Conservation (phyloP, 2,113 vertebrate species). For the Mus pahari region DNA sequence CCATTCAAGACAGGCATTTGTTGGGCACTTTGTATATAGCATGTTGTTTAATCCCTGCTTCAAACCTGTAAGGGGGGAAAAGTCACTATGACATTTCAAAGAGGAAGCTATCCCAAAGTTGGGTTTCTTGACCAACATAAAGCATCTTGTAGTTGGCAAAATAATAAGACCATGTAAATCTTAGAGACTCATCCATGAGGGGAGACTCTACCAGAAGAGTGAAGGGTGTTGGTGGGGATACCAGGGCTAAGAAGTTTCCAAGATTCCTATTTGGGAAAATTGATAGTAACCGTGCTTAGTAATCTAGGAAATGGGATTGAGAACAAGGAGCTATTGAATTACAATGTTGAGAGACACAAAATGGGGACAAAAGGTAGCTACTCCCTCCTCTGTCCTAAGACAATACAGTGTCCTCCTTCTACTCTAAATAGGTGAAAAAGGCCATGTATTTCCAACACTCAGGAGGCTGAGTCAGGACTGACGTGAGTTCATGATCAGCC, state of each 20-base stretch:
- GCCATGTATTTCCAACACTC: neutral
- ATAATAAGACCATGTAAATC: neutral
- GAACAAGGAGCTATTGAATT: rapidly evolving
- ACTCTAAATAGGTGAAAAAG: neutral
- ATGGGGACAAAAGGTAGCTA: neutral
- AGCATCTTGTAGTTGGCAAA: neutral
- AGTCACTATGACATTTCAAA: neutral
- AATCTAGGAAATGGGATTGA: neutral
- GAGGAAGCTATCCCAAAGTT: neutral
- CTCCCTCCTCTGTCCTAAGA: neutral
- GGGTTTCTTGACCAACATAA: neutral
- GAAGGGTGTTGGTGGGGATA: neutral
- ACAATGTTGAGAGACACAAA: neutral
- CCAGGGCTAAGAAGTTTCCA: neutral
- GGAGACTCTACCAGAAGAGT: neutral
- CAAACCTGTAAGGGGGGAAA: neutral
- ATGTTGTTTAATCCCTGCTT: neutral
- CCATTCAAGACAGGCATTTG: neutral
- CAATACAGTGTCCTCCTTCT: no score
- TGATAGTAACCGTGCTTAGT: neutral
- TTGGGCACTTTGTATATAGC: neutral
- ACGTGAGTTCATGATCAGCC: neutral
- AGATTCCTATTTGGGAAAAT: neutral
- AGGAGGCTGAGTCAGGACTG: neutral
- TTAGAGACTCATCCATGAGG: neutral